phyloP scores from a whole-genome alignment of 2,113 vertebrate species.

The Pachycephala philippinensis region DNA sequence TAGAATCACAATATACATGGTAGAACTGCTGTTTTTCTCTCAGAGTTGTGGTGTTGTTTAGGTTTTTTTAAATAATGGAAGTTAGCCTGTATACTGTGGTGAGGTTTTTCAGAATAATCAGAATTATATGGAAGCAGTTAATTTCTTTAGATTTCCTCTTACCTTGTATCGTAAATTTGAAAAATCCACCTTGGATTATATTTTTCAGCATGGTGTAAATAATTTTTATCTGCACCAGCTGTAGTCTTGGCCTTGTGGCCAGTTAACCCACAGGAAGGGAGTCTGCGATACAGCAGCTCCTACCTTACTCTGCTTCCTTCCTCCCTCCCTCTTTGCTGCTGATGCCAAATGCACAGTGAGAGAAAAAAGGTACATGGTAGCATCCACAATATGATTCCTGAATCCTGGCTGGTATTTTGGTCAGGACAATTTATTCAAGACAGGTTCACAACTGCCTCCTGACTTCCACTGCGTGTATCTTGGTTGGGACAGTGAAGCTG shows the following conservation, averaged over 20 bases:
- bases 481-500: background rate
- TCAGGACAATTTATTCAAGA: background rate
- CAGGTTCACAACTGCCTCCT: background rate
- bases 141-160: background rate
- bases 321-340: background rate
- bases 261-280: constrained; percentile 16
- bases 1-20: background rate
- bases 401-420: background rate
- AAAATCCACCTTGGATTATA: background rate
- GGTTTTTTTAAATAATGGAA: background rate
- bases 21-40: background rate
- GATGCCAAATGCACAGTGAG: background rate
- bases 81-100: background rate
- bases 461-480: rapidly evolving
- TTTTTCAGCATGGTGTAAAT: background rate
- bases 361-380: background rate
- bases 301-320: background rate
- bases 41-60: background rate
- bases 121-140: background rate
- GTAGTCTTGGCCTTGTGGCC: background rate
- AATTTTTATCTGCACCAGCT: background rate
- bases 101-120: background rate
- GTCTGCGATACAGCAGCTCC: background rate
- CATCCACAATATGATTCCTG: background rate
- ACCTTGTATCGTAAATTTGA: rapidly evolving